These are phyloP conservation scores for Clanis bilineata DNA, from an alignment of 2,888 invertebrate species.

Conservation along the genomic window DNA sequence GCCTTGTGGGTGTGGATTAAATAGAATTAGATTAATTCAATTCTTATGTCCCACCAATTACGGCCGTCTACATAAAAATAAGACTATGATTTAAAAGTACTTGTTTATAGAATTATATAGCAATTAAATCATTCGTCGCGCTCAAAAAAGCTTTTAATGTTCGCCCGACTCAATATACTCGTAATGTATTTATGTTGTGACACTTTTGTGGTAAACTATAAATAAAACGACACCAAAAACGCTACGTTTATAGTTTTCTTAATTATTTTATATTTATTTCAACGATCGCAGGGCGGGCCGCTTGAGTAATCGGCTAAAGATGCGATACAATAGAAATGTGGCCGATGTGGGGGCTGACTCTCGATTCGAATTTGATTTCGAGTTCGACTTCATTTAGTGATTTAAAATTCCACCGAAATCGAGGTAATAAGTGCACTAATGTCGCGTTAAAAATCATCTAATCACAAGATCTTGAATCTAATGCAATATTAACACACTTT, in stretches of 20 bases:
- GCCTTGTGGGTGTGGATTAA: constrained; percentile 36
- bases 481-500: no score
- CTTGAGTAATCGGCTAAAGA: background rate
- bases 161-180: background rate
- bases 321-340: background rate
- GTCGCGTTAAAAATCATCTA: no score
- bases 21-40: constrained; percentile 21
- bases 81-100: constrained; percentile 3
- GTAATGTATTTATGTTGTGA: background rate
- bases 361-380: no score
- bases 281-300: background rate
- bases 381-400: no score
- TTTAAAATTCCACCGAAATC: no score
- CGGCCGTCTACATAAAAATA: constrained; percentile 2
- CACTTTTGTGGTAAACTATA: background rate
- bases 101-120: background rate
- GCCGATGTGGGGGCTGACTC: no score
- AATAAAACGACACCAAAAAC: background rate
- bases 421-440: no score
- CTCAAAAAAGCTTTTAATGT: background rate
- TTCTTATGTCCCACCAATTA: constrained; percentile 14
- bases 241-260: background rate
- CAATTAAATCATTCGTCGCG: background rate
- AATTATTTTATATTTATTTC: constrained; percentile 1
- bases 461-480: no score